A percentile compares a stretch with the other conserved stretches of the same genome.
phyloP scores from a whole-genome alignment of 2,797 vertebrate species.

The Pteropus rufus region DNA sequence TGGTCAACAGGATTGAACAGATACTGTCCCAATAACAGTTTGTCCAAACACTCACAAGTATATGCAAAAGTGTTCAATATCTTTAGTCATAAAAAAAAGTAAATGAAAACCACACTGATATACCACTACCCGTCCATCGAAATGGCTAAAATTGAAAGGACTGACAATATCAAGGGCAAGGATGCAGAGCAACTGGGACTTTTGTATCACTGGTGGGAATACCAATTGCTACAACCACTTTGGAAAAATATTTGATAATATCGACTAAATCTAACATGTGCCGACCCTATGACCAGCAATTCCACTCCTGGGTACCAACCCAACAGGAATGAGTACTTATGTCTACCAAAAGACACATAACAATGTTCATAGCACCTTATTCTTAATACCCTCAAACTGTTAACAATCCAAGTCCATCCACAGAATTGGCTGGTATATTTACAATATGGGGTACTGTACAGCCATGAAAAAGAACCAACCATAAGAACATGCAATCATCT shows the following conservation, averaged over 20 bases:
- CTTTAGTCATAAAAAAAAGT: not conserved
- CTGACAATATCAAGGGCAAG: not conserved
- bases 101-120: not conserved
- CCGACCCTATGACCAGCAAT: not conserved
- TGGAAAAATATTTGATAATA: not conserved
- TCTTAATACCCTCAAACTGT: not conserved
- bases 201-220: not conserved
- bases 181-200: not conserved
- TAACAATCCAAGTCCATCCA: not conserved
- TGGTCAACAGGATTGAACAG: not conserved
- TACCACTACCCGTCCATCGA: not conserved
- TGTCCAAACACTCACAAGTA: not conserved
- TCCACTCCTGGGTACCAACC: not conserved
- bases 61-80: not conserved
- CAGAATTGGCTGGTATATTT: not conserved
- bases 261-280: not conserved
- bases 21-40: not conserved
- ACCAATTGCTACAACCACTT: not conserved
- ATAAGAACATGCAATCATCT: not conserved
- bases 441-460: not conserved
- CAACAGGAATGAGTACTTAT: not conserved
- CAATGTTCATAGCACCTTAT: not conserved
- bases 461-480: not conserved
- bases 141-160: not conserved
- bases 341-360: not conserved